Base-by-base conservation (phyloP, 1,140 invertebrate species). In the Drosophila busckii region DNA sequence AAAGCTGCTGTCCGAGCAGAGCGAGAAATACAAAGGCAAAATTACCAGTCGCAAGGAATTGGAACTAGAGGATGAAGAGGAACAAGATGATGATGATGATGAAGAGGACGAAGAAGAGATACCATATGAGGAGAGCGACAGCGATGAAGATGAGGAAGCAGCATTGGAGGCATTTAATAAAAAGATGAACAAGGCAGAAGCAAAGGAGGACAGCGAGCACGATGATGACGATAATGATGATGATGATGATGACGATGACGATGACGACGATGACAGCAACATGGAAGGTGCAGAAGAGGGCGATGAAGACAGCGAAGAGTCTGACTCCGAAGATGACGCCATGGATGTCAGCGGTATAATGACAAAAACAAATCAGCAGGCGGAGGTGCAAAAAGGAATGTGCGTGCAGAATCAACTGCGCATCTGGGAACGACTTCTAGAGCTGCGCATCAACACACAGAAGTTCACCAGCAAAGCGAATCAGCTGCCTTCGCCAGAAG, bases 391-490 rank as follows among this genome's bases (percentile, higher is more conserved):
- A 68, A 96, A 95, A 88, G 94, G 93, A 19, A 88, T 90, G n/a
- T 92, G 92, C 78, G 92, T 95, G 1, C 90, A 90, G 87, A 93
- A 93, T 84, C 94, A 97, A 82, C 76, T 94, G 7, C 88, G 90
- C 50, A 75, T 96, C 0, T 97, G 94, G 94, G 96, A 97, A 86
- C 92, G 90, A 50, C 84, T 97, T 1, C 75, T 97, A 9, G 95
- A 97, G 87, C 89, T 92, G 70, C 89, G 96, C 62, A 97, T 97
- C 59, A 93, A 94, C 70, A 85, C 97, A 2, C 96, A 97, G 84
- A 95, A 95, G 86, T 91, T 92, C 70, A 80, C 96, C 19, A 84
- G 89, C 32, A 89, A 89, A 15, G 90, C 92, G 2, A 97, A 97
- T 88, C 91, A 92, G 73, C 89, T 97, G 85, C 96, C 95, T 5